Base-by-base conservation (phyloP, 2,113 vertebrate species). In the Eubucco bourcierii region DNA sequence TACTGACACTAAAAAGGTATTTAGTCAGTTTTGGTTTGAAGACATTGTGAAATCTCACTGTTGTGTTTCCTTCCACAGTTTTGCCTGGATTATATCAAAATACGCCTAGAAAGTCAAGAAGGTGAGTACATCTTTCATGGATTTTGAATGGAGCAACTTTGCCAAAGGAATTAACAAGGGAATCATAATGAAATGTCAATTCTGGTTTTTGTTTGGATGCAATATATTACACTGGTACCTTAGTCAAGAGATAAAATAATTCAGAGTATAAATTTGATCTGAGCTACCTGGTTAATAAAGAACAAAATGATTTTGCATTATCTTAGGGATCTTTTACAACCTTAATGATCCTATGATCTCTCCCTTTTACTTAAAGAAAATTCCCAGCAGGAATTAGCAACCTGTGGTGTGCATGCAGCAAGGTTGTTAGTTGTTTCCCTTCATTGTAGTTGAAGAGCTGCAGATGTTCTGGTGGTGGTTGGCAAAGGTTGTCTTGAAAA, bases 81-180 rank as follows among this genome's bases (percentile, higher is more conserved):
- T 97, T 98, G 98, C 93, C 96, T 98, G 74, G 98, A 99, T 63
- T 97, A 97, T 95, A 99, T 99, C 96, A 98, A 98, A 97, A 98
- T 99, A 96, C 98, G 98, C 39, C 98, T 98, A 24, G 98, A 99
- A 98, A 98, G 98, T 99, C 98, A 97, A 96, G 90, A 93, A 63
- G 95, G 95, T 95, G 53, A 92, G 88, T 68, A 18, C 12, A 13
- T 77, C 7, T 92, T 95, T 86, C 39, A 24, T 52, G 50, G 23
- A 52, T 52, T 70, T 71, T 79, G 6, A 81, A 55, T 56, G 3
- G 67, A 64, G 7, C 68, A 61, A 72, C 29, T 81, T n/a, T 63
- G 24, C 63, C 24, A 46, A 50, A 92, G 8, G 15, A 75, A 20
- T 76, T 75, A 61, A 39, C 15, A 39, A 23, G 15, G 65, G 15